phyloP scores from a whole-genome alignment of 2,113 vertebrate genomes.

The Ornithorhynchus anatinus region DNA sequence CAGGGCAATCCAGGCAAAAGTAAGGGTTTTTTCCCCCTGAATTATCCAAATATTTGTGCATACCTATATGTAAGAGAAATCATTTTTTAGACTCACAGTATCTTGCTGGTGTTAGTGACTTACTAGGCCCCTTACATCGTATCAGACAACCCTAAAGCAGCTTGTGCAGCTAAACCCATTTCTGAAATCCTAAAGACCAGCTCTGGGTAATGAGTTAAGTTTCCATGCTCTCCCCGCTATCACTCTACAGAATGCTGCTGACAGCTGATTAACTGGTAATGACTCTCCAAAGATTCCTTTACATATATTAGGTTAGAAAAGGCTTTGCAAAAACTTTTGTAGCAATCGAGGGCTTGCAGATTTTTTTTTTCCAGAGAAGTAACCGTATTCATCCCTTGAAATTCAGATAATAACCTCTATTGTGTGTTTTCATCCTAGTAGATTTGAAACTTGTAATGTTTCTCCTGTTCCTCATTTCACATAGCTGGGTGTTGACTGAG shows the following conservation, averaged over 20 bases:
- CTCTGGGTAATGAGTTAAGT: slow-evolving; percentile 41
- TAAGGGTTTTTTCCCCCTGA: not conserved
- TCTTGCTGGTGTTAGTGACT: not conserved
- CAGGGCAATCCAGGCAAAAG: too few relatives aligned
- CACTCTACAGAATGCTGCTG: slow-evolving; percentile 4
- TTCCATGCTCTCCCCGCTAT: not conserved
- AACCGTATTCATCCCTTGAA: not conserved
- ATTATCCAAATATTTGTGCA: fast-evolving
- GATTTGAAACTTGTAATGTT: not conserved
- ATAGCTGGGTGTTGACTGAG: not conserved
- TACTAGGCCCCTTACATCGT: not conserved
- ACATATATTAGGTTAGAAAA: slow-evolving; percentile 47
- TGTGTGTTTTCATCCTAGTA: not conserved
- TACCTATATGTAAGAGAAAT: too few relatives aligned
- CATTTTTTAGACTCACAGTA: fast-evolving
- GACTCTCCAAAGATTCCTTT: slow-evolving; percentile 51
- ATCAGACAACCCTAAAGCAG: not conserved
- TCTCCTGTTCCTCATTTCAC: not conserved
- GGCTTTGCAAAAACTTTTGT: slow-evolving; percentile 44
- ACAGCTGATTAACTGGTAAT: slow-evolving; percentile 52
- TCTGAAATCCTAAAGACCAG: slow-evolving; percentile 12
- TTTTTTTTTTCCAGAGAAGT: not conserved
- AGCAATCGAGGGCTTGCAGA: not conserved
- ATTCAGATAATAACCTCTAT: not conserved
- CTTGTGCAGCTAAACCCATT: slow-evolving; percentile 29